Conservation (phyloP, 2,797 vertebrate species). For the Danio choprae region DNA sequence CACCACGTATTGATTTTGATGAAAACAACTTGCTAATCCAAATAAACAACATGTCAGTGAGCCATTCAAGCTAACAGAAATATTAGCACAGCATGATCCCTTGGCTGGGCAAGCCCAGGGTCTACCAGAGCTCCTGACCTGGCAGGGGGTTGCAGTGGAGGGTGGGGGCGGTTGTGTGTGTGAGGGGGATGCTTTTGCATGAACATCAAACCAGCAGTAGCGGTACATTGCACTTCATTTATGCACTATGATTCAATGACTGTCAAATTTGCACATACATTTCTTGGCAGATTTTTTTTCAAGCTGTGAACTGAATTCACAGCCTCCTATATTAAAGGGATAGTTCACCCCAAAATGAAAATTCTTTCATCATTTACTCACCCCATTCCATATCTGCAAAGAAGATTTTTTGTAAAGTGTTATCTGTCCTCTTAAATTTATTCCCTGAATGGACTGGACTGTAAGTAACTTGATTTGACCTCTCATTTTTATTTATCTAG, state of each 20-base stretch:
- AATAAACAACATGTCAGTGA: constrained; percentile 86
- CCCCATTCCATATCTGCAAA: neutral
- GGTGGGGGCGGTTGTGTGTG: constrained; percentile 39
- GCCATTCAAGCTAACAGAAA: constrained; percentile 80
- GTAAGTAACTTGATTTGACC: neutral
- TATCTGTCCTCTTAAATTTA: neutral
- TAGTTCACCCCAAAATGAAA: constrained; percentile 6
- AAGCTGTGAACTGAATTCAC: constrained; percentile 30
- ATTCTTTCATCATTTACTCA: neutral
- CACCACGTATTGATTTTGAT: constrained; percentile 78
- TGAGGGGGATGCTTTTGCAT: constrained; percentile 33
- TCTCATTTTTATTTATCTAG: neutral
- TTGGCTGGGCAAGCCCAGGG: constrained; percentile 68
- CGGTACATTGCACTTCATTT: constrained; percentile 34
- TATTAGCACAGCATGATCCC: constrained; percentile 83
- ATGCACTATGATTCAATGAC: neutral
- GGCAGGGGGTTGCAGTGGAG: constrained; percentile 64
- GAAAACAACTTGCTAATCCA: constrained; percentile 85
- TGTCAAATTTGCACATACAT: constrained; percentile 28
- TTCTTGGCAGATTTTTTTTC: constrained; percentile 1
- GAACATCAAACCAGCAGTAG: constrained; percentile 39
- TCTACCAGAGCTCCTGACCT: constrained; percentile 72
- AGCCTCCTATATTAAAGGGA: neutral
- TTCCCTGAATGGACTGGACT: neutral
- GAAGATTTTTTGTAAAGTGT: no score